Evolutionary conservation across 2,797 vertebrate genomes (phyloP), one percentile per base, ranked within the genome.

Genomic region (Periophthalmus magnuspinnatus): DNA sequence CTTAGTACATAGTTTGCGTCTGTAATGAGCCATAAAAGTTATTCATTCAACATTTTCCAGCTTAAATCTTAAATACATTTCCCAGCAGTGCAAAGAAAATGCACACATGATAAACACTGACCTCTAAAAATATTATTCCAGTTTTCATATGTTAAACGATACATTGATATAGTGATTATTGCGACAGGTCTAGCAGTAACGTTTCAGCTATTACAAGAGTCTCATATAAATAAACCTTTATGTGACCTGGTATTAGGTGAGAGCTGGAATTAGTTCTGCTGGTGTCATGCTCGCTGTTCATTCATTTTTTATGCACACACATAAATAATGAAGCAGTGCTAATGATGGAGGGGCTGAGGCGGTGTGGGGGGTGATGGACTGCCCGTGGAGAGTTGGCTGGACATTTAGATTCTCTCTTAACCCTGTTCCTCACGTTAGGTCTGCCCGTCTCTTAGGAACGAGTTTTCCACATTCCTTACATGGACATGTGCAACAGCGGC

Each of bases 261-360:
- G 47, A 48, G 70, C 68, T 62, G 67, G 63, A 47, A 21, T 48
- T 22, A 72, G 68, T 81, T 60, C 64, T 45, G 81, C 67, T 57
- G 75, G 78, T 87, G 83, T 88, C 87, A 75, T n/a, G 50, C 69
- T 77, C 70, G 2, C 73, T 50, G 62, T 69, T 88, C 82, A 85
- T 88, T 72, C 68, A 86, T 91, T 81, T 85, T 88, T 84, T 81
- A 89, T 86, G 67, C 21, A 70, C 79, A 81, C 67, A 66, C 73
- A 85, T 90, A 83, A 91, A 88, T 91, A 83, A 88, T 88, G 81
- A 89, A 89, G 75, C 68, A 22, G 60, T 14, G 68, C 75, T 84
- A 91, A 87, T 77, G 77, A 83, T 10, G 19, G 67, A 55, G 67
- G 77, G 67, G 21, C 17, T 1, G 70, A 24, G 62, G 19, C 65